Base-by-base conservation (phyloP, 2,797 vertebrate species). In the Parambassis ranga region DNA sequence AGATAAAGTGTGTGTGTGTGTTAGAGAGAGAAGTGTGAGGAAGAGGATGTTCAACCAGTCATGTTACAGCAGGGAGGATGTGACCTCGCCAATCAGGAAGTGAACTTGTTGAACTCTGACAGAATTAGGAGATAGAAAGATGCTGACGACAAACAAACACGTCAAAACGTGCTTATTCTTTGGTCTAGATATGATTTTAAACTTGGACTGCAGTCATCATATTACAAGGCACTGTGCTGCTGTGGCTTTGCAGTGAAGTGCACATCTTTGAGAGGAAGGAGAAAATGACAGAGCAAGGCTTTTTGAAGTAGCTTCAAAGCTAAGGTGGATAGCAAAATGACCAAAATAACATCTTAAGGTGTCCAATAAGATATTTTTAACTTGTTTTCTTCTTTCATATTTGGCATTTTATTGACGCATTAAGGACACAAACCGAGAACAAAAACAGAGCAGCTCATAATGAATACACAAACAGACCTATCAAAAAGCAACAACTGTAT, bases 391-490 rank as follows among this genome's bases (percentile, higher is more conserved):
- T 28, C 46, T 77, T 79, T 86, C 35, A 52, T 68, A 57, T 84
- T 78, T 83, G 86, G 80, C 83, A 77, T 71, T 72, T 84, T 75
- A 82, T 67, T 83, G 82, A 83, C 66, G 67, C 48, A 65, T 76
- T 71, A 65, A 67, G 78, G 50, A 67, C 11, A 6, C 27, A 39
- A 59, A 80, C 82, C 61, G 52, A 57, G 65, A 75, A 66, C 71
- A 64, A 43, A 26, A 15, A 64, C 15, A 11, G 13, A n/a, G 42
- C 37, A 22, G 23, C 71, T 58, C 19, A 43, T 66, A 32, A 24
- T 16, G 20, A 72, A 71, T 11, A 76, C 62, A 71, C 22, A 19
- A 28, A 30, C 44, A 26, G 49, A 49, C 44, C 38, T 26, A 30
- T 53, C 35, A 59, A 7, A 61, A 49, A 32, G 14, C 20, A 16